Conservation (phyloP, 2,888 invertebrate species). For the Parnassius glacialis region DNA sequence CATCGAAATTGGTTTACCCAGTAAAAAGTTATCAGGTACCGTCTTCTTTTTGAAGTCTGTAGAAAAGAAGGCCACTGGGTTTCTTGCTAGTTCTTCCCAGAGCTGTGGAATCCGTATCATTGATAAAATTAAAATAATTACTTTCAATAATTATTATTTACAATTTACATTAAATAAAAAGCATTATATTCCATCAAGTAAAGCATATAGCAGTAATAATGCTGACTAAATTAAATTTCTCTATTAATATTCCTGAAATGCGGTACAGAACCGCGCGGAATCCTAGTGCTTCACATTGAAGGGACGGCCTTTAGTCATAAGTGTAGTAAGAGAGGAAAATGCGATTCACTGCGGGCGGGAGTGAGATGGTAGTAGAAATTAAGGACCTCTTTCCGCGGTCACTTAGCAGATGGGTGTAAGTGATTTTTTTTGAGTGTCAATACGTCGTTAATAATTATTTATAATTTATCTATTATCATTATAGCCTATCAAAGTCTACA, state of each 20-base stretch:
- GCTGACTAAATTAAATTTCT: constrained; percentile 6
- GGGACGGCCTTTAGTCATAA: constrained; percentile 48
- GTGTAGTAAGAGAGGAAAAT: constrained; percentile 44
- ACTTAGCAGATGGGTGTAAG: constrained; percentile 41
- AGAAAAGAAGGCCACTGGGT: no score
- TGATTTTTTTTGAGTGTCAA: constrained; percentile 22
- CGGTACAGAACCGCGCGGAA: constrained; percentile 1
- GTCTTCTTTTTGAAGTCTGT: no score
- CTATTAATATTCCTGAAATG: constrained; percentile 22
- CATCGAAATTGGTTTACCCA: no score
- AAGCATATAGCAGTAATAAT: constrained; percentile 10
- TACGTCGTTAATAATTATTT: not conserved
- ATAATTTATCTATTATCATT: no score
- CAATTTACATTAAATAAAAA: not conserved
- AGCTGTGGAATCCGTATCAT: no score
- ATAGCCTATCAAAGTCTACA: no score
- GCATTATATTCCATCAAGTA: constrained; percentile 19
- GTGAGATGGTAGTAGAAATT: constrained; percentile 56
- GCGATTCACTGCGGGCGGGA: constrained; percentile 36
- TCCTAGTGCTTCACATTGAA: constrained; percentile 36
- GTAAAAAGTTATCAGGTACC: no score
- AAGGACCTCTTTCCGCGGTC: constrained; percentile 53
- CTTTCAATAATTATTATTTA: no score
- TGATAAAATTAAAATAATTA: no score
- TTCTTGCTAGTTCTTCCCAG: no score